Evolutionary conservation across 2,888 invertebrate species (phyloP), one percentile per base, ranked within the genome.

Genomic region (Campaea margaritaria): DNA sequence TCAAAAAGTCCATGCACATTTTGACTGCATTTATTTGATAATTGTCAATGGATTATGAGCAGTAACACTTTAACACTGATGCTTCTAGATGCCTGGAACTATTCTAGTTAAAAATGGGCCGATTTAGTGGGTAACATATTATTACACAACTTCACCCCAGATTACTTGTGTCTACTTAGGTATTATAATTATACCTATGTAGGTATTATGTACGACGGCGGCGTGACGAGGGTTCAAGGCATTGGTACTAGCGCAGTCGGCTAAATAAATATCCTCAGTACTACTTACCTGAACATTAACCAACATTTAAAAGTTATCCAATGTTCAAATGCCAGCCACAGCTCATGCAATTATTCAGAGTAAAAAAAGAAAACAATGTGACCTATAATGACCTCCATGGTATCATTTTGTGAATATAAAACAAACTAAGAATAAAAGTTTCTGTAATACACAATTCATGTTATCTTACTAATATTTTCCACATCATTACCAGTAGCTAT

Each of bases 111-210:
- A 48, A 47, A 31, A 56, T 63, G 28, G 50, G 14, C 49, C 58
- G 68, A 64, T 72, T 67, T 62, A 27, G 36, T 54, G 43, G 73
- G 54, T 72, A 74, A 71, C 74, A 72, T 73, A 81, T 83, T 73
- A 81, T 83, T 85, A 82, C 85, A 85, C 85, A 85, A 85, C 83
- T 78, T 77, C 68, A 74, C 54, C 68, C 49, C 61, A 67, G 51
- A 69, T 81, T 83, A 68, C 65, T 47, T 53, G 31, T 31, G 21
- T 21, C 21, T 21, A 31, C 31, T 9, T n/a, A n/a, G n/a, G n/a
- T n/a, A 31, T 21, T 21, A 21, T 51, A 28, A n/a, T 41, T 59
- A 51, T 73, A 73, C 60, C 46, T 52, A 65, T 49, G 50, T 61
- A 62, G 7, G 44, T 34, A 16, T 39, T 31, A 13, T 9, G 27